Base-by-base conservation (phyloP, 2,113 vertebrate genomes). In the Seriola dumerili region DNA sequence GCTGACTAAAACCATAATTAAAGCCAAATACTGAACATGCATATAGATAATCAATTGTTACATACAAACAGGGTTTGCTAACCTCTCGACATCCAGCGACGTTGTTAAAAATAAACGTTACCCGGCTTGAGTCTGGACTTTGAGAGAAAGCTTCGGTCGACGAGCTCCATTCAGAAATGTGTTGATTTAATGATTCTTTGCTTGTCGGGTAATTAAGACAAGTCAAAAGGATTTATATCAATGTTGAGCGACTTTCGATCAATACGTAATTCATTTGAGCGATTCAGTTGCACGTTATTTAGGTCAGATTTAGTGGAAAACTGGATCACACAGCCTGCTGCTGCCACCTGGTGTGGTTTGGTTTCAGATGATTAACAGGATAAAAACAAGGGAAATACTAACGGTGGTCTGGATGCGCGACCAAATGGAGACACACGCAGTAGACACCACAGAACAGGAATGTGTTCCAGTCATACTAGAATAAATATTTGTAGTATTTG, bases 81-180 rank as follows among this genome's bases (percentile, higher is more conserved):
- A 46, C 62, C 10, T 13, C 38, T 29, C 23, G 4, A 34, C 4
- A 3, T 0, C 9, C 36, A 16, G 17, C 25, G 4, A 13, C 8
- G 8, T 10, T 38, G 62, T 40, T 38, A n/a, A 32, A 34, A 54
- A 54, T 34, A 55, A 50, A 64, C 54, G 16, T 36, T 58, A 14
- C 36, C 19, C 19, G 54, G 19, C 9, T 63, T n/a, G 25, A n/a
- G 36, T 50, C 9, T 4, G 59, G 0, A 32, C 17, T 17, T 16
- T 14, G 3, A 80, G 17, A 32, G 19, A n/a, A 44, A 73, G 25
- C 32, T 0, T 3, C 21, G 0, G 32, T 13, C 23, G 34, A 54
- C 17, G n/a, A 61, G 71, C 17, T 74, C 29, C 64, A 17, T 58
- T 76, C 3, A 69, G 9, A 84, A 64, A 77, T 72, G 1, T 29